Conservation (phyloP, 2,797 vertebrate genomes). For the Intellagama lesueurii region DNA sequence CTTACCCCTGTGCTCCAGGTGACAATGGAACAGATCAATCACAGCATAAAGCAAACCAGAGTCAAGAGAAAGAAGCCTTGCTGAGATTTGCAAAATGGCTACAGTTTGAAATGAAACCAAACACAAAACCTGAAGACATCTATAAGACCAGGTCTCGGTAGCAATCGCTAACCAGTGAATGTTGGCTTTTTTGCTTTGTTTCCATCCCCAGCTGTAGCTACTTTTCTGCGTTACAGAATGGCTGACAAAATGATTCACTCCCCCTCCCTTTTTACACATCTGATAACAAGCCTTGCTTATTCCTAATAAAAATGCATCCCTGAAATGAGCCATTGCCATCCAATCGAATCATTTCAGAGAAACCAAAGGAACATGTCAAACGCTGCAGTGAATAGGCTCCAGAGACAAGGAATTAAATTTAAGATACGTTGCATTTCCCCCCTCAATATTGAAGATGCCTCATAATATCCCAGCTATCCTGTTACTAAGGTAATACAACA, state of each 20-base stretch:
- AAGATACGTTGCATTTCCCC: neutral
- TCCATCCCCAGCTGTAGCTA: neutral
- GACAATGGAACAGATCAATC: constrained; percentile 43
- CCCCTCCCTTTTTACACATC: neutral
- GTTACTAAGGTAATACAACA: constrained; percentile 15
- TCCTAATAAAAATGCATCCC: constrained; percentile 24
- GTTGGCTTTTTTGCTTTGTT: neutral
- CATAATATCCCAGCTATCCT: neutral
- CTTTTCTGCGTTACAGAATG: neutral
- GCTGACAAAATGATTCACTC: constrained; percentile 3
- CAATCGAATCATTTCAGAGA: neutral
- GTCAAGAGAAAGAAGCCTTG: neutral
- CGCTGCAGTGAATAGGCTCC: constrained; percentile 1
- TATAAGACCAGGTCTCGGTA: constrained; percentile 24
- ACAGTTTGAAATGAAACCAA: constrained; percentile 6
- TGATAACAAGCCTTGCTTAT: constrained; percentile 10
- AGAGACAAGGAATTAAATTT: neutral
- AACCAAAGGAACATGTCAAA: neutral
- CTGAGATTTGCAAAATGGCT: neutral
- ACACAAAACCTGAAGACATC: neutral
- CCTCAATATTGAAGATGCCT: neutral
- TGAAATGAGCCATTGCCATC: constrained; percentile 13
- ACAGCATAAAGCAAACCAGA: neutral
- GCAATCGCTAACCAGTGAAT: constrained; percentile 31
- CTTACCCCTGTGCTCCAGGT: constrained; percentile 36